These are phyloP conservation scores for Peromyscus eremicus DNA, from an alignment of 2,797 vertebrate species.

Conservation along the genomic window DNA sequence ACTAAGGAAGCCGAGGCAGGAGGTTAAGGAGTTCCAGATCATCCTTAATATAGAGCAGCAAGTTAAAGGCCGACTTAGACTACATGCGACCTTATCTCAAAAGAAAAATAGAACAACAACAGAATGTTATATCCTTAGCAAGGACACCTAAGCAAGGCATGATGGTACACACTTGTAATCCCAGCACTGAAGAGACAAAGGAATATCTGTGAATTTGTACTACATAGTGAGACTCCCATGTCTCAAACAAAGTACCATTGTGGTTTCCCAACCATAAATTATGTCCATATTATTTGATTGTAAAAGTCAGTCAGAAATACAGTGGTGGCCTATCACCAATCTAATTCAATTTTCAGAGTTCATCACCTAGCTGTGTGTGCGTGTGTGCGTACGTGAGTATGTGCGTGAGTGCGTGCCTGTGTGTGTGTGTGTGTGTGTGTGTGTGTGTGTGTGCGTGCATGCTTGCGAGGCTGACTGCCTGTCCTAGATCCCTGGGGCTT, in stretches of 20 bases:
- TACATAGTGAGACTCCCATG: background rate
- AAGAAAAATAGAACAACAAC: background rate
- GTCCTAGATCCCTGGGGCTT: conserved; percentile 58
- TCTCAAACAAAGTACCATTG: conserved; percentile 9
- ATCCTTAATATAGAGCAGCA: background rate
- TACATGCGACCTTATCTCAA: background rate
- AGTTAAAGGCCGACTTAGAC: background rate
- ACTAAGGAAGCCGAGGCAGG: background rate
- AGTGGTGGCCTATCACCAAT: background rate
- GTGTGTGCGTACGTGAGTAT: background rate
- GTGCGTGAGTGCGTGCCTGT: background rate
- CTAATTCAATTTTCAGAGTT: background rate
- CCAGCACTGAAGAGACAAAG: background rate
- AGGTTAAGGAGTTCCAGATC: background rate
- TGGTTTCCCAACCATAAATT: conserved; percentile 38
- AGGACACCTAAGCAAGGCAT: conserved; percentile 3
- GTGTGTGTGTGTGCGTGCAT: background rate
- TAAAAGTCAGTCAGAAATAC: conserved; percentile 55
- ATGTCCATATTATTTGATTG: background rate
- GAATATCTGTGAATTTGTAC: background rate
- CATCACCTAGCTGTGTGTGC: background rate
- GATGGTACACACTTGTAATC: background rate
- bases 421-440: background rate
- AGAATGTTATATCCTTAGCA: background rate
- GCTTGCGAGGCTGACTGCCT: conserved; percentile 12